Base-by-base conservation (phyloP, 2,888 invertebrate genomes). In the Lucinisca nassula region DNA sequence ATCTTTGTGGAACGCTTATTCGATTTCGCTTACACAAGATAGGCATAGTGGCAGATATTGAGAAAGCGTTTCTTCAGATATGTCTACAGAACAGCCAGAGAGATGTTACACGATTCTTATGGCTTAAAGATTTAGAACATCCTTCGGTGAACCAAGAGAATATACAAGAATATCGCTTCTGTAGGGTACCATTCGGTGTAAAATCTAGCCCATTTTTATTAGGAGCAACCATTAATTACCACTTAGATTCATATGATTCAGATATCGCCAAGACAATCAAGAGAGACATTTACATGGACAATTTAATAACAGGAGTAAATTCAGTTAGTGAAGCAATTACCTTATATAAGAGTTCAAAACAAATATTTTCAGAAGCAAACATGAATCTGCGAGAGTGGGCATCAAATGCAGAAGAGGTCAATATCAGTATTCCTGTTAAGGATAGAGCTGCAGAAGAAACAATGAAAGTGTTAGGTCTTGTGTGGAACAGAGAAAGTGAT, bases 1-100 rank as follows among this genome's bases (percentile, higher is more conserved):
- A 83, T 45, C 73, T 83, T 21, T 35, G 49, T 70, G 70, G 72
- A 2, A 70, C 81, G 1, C 35, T 85, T 3, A 4, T 80, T 0
- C 3, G 78, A 40, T 78, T 78, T n/a, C 61, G 67, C 12, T 10
- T 78, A 55, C 77, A 40, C 40, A 37, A 61, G 12, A 67, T 78
- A 12, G 78, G 37, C 0, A 61, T 61, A 0, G 27, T 38, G n/a
- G 0, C 78, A 24, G 78, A 78, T 17, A 78, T 61, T 14, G 49
- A 49, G 17, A 49, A 49, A 49, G 49, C 49, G 12, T 49, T 49
- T 17, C 49, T 49, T 17, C 49, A 49, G 17, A 17, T 49, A 49
- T 12, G 49, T 17, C 17, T 49, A 49, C 49, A 49, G 49, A 49
- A 49, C 12, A 17, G 17, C 17, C 49, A 49, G 17, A 49, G 49